Evolutionary conservation across 2,113 vertebrate genomes (phyloP), one percentile per base, ranked within the genome.

Genomic region (Naja naja): DNA sequence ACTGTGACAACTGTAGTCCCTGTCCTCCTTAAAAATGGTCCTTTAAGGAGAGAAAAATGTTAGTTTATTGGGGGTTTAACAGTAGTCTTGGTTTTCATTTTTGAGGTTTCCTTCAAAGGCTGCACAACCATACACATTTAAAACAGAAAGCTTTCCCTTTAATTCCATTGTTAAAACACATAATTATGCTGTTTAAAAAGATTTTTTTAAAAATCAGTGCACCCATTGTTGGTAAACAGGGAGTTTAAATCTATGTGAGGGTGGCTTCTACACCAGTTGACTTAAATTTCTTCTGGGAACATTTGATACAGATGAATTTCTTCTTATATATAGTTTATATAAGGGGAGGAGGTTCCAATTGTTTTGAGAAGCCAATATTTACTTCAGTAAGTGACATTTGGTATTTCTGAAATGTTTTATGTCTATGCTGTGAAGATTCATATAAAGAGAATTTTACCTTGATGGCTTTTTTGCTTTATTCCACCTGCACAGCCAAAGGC

Each of bases 391-490:
- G 87, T 53, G 69, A 88, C 55, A 39, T 11, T n/a, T 0, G 4
- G n/a, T 0, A 4, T 7, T 92, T 91, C 52, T 91, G 34, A 69
- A 92, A 74, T 27, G 92, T 30, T 55, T 54, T 45, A 88, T 91
- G 39, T 94, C 87, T 93, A 93, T 95, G 22, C 95, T 74, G 43
- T 74, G 74, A 9, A 90, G 2, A 34, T 53, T 88, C 92, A 30
- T 2, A 92, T 89, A n/a, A 53, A 10, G n/a, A 89, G 22, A 2
- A 39, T 23, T 93, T 95, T 30, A 91, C 45, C 89, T 85, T 2
- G 1, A 0, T 1, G 3, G 53, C 92, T 47, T 94, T 86, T 86
- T 85, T 30, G 0, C 0, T 47, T 60, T 47, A 3, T 52, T n/a
- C 7, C 27, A 23, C 12, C 23, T 69, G 18, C 43, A 92, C 56